Conservation (phyloP, 2,888 invertebrate species). For the Microplitis deprimator region DNA sequence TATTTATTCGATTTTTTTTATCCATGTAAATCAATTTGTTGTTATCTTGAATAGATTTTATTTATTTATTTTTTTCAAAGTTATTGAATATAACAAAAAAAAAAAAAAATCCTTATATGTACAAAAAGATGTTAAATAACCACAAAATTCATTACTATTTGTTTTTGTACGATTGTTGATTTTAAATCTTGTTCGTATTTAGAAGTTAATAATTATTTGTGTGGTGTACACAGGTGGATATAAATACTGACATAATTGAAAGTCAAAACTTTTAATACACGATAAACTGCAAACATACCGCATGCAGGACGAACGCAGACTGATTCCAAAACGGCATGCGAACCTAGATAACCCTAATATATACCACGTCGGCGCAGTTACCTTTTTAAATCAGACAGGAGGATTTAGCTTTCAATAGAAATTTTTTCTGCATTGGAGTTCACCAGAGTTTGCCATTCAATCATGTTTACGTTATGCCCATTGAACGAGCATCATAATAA, state of each 20-base stretch:
- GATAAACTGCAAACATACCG: conserved; percentile 37
- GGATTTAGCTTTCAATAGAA: conserved; percentile 33
- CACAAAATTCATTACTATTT: background rate
- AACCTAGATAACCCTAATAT: conserved; percentile 37
- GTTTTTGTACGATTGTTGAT: background rate
- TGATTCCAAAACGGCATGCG: conserved; percentile 53
- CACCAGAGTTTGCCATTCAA: conserved; percentile 24
- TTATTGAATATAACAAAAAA: background rate
- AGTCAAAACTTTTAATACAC: background rate
- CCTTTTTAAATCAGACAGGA: conserved; percentile 26
- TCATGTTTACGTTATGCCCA: conserved; percentile 11
- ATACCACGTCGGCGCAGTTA: conserved; percentile 49
- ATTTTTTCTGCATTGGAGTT: conserved; percentile 42
- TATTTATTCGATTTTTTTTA: background rate
- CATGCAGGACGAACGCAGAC: conserved; percentile 57
- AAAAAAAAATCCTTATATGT: background rate
- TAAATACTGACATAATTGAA: background rate
- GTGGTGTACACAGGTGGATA: background rate
- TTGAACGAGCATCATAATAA: conserved; percentile 10
- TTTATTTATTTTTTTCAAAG: background rate
- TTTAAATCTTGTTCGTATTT: background rate
- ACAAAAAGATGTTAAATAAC: background rate
- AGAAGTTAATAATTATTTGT: background rate
- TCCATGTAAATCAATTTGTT: background rate
- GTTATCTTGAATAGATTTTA: background rate